These are phyloP conservation scores for Hyppa rectilinea DNA, from an alignment of 2,888 invertebrate species.

Conservation along the genomic window DNA sequence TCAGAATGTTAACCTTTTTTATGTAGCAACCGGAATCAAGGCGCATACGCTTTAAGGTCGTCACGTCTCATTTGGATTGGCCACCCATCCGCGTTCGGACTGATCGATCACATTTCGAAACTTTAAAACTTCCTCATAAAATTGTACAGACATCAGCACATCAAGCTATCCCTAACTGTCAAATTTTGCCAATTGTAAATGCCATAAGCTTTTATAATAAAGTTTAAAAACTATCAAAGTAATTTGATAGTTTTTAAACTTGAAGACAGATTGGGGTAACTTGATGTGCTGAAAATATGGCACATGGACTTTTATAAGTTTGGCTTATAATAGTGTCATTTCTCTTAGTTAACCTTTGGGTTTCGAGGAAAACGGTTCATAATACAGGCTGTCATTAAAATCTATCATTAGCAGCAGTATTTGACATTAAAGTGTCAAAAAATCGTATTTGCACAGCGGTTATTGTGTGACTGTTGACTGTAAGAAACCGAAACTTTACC, in stretches of 20 bases:
- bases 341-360: background rate
- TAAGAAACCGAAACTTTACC: background rate
- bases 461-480: background rate
- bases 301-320: background rate
- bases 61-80: conserved; percentile 57
- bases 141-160: too few relatives aligned
- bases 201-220: too few relatives aligned
- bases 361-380: too few relatives aligned
- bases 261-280: too few relatives aligned
- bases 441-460: background rate
- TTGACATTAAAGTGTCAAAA: too few relatives aligned
- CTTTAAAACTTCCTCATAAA: conserved; percentile 58
- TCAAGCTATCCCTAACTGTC: too few relatives aligned
- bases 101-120: conserved; percentile 50
- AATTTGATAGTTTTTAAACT: too few relatives aligned
- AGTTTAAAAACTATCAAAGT: too few relatives aligned
- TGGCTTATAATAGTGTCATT: background rate
- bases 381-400: too few relatives aligned
- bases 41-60: conserved; percentile 44
- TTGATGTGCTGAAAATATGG: background rate
- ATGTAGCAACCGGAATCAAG: conserved; percentile 49
- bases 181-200: too few relatives aligned
- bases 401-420: background rate
- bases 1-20: conserved; percentile 29
- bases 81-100: conserved; percentile 46